A percentile compares a stretch with the other conserved stretches of the same genome.
These are phyloP conservation scores for Conops quadrifasciatus DNA, from an alignment of 2,888 invertebrate genomes.

Conservation along the genomic window DNA sequence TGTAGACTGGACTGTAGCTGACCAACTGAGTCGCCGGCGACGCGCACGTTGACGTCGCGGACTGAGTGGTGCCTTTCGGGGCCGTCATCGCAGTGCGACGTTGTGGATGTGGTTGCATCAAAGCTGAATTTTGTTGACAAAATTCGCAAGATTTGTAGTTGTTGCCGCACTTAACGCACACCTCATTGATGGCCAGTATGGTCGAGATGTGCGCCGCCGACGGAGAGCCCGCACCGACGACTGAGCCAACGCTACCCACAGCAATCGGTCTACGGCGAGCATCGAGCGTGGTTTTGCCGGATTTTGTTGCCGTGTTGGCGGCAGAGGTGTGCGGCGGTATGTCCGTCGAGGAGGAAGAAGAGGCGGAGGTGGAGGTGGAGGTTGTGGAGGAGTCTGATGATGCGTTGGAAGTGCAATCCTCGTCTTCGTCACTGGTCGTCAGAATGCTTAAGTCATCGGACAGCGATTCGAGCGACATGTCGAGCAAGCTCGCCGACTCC, in stretches of 20 bases:
- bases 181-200: slow-evolving; percentile 36
- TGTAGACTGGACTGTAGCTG: slow-evolving; percentile 64
- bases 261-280: slow-evolving; percentile 38
- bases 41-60: slow-evolving; percentile 8
- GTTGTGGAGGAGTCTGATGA: slow-evolving; percentile 57
- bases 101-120: slow-evolving; percentile 46
- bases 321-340: slow-evolving; percentile 33
- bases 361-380: slow-evolving; percentile 46
- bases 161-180: slow-evolving; percentile 56
- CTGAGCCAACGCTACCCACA: slow-evolving; percentile 46
- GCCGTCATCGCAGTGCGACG: slow-evolving; percentile 4
- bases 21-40: slow-evolving; percentile 41
- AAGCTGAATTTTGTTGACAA: slow-evolving; percentile 56
- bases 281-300: too few species aligned
- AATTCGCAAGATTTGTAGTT: slow-evolving; percentile 59
- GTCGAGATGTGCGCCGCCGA: slow-evolving; percentile 36
- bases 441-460: slow-evolving; percentile 55
- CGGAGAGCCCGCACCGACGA: slow-evolving; percentile 41
- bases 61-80: background rate
- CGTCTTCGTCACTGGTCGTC: slow-evolving; percentile 51
- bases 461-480: slow-evolving; percentile 59
- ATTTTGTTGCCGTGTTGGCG: background rate
- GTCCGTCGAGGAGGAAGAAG: slow-evolving; percentile 40
- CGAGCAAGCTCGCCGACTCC: slow-evolving; percentile 53
- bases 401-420: slow-evolving; percentile 48